phyloP scores from a whole-genome alignment of 1,140 invertebrate genomes.

The Heliconius hewitsoni region DNA sequence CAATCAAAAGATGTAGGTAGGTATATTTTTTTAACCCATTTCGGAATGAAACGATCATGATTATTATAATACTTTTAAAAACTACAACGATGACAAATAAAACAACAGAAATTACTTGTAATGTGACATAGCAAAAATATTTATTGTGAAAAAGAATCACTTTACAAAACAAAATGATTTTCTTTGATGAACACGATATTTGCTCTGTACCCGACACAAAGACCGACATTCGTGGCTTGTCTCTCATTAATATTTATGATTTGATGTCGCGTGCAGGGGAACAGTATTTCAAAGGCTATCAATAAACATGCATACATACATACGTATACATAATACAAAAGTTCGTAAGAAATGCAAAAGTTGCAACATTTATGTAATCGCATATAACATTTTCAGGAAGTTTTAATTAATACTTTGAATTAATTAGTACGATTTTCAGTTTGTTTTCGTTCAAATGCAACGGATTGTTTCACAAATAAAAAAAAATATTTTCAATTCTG shows the following conservation, averaged over 20 bases:
- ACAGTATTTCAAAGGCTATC: conserved; percentile 17
- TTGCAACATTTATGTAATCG: neutral
- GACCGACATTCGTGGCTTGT: conserved; percentile 13
- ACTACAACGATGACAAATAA: no score
- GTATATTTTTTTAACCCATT: no score
- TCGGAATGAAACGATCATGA: no score
- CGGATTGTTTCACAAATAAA: neutral
- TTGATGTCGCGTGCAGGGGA: neutral
- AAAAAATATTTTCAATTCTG: neutral
- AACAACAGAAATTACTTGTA: no score
- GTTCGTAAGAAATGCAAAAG: neutral
- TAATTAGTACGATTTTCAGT: neutral
- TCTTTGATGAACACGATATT: conserved; percentile 6
- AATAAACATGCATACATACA: conserved; percentile 4
- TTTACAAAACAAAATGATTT: neutral
- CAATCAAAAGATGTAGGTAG: no score
- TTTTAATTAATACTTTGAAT: neutral
- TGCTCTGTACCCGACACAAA: conserved; percentile 15
- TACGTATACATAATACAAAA: conserved; percentile 2
- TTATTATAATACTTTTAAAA: no score
- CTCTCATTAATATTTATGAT: conserved; percentile 34
- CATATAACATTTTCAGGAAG: neutral
- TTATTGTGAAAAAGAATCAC: neutral
- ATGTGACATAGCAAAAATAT: neutral
- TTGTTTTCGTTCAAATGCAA: neutral